These are phyloP conservation scores for Acanthurus leucopareius DNA, from an alignment of 2,797 vertebrate species.

Conservation along the genomic window DNA sequence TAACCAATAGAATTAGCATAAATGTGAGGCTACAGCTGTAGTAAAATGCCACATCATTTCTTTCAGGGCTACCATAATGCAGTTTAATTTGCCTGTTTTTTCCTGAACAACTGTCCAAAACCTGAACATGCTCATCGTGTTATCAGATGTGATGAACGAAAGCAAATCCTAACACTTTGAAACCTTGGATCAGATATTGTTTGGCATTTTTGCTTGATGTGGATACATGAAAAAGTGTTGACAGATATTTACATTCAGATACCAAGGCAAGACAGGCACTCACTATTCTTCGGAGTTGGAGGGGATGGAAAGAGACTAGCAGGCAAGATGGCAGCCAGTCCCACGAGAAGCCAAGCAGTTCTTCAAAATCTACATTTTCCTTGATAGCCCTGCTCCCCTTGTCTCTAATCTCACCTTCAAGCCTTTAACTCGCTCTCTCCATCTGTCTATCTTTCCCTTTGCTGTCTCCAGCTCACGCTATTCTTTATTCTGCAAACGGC, in stretches of 20 bases:
- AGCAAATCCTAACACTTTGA: background rate
- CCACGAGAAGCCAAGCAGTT: constrained; percentile 38
- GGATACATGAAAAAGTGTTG: too few relatives aligned
- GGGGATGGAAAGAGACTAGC: constrained; percentile 24
- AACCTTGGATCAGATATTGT: background rate
- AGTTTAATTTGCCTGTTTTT: background rate
- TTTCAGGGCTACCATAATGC: background rate
- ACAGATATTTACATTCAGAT: too few relatives aligned
- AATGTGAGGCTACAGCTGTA: background rate
- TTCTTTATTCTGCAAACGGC: constrained; percentile 48
- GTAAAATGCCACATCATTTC: background rate
- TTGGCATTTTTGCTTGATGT: background rate
- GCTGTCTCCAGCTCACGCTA: constrained; percentile 8
- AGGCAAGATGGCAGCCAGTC: constrained; percentile 34
- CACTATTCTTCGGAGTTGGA: constrained; percentile 32
- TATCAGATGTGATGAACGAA: background rate
- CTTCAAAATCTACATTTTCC: constrained; percentile 43
- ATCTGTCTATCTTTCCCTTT: constrained; percentile 19
- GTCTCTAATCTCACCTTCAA: constrained; percentile 39
- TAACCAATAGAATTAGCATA: background rate
- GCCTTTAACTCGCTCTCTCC: constrained; percentile 32
- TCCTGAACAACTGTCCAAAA: background rate
- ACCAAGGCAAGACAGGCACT: background rate
- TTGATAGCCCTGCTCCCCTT: constrained; percentile 33
- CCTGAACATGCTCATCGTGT: background rate